Evolutionary conservation across 2,113 vertebrate species (phyloP).

Genomic region (Empidonax alnorum): DNA sequence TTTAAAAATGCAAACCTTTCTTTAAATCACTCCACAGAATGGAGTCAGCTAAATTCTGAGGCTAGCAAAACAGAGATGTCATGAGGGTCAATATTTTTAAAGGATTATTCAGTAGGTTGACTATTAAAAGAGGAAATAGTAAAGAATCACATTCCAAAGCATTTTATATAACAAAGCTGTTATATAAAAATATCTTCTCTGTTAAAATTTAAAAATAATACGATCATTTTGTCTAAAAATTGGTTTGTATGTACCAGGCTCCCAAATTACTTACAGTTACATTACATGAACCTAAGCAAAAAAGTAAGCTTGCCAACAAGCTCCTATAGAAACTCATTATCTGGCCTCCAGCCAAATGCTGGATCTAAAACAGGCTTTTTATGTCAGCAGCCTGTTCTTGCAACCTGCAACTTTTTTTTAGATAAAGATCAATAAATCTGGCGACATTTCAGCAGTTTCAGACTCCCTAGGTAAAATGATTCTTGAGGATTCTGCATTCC

Average conservation of each 20-base stretch:
- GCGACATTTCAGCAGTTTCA: not conserved
- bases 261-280: conserved; percentile 40
- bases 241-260: not conserved
- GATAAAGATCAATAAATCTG: not conserved
- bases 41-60: not conserved
- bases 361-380: conserved; percentile 16
- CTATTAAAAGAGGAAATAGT: not conserved
- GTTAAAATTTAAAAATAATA: not conserved
- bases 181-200: not conserved
- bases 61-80: not conserved
- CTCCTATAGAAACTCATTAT: conserved; percentile 9
- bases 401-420: not conserved
- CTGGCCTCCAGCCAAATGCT: not conserved
- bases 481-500: not conserved
- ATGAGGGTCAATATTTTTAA: not conserved
- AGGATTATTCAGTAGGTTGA: not conserved
- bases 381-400: conserved; percentile 14
- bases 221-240: not conserved
- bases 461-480: not conserved
- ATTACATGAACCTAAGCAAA: conserved; percentile 43
- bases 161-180: not conserved
- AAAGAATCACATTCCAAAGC: not conserved
- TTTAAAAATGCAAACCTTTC: not conserved
- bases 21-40: not conserved
- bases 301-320: conserved; percentile 44